These are phyloP conservation scores for Brienomyrus longianalis DNA, from an alignment of 2,113 vertebrate species.

Conservation along the genomic window DNA sequence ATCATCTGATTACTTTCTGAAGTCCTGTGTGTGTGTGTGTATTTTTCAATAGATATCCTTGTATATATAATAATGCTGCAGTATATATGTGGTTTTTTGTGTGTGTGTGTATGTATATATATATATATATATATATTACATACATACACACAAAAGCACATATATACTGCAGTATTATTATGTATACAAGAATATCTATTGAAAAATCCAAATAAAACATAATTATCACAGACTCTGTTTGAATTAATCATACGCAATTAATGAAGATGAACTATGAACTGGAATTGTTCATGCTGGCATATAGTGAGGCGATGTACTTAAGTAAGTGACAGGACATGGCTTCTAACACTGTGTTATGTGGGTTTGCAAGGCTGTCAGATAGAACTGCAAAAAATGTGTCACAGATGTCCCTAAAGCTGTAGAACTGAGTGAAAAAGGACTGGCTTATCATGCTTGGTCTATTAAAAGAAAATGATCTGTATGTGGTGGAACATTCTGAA, in stretches of 20 bases:
- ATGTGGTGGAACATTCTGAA: slow-evolving; percentile 23
- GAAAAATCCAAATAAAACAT: background rate
- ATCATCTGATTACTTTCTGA: too few relatives aligned
- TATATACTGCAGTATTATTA: background rate
- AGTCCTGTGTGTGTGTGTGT: too few relatives aligned
- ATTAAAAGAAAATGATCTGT: slow-evolving; percentile 26
- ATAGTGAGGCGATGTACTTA: background rate
- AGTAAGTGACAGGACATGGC: slow-evolving; percentile 19
- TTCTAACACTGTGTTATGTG: slow-evolving; percentile 19
- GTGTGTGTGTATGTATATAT: too few relatives aligned
- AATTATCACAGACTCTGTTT: background rate
- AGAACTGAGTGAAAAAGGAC: slow-evolving; percentile 19
- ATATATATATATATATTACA: background rate
- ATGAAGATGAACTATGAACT: slow-evolving; percentile 11
- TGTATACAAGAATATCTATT: background rate
- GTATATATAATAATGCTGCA: too few relatives aligned
- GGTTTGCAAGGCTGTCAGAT: slow-evolving; percentile 17
- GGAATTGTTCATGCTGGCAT: slow-evolving; percentile 11
- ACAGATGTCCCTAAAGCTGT: slow-evolving; percentile 17
- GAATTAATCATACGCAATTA: background rate
- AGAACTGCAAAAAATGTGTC: slow-evolving; percentile 18
- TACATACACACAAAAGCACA: background rate
- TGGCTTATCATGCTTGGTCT: slow-evolving; percentile 22
- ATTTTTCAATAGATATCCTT: too few relatives aligned
- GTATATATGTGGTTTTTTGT: too few relatives aligned